Evolutionary conservation across 2,888 invertebrate genomes (phyloP).

Genomic region (Drosophila prostipennis): DNA sequence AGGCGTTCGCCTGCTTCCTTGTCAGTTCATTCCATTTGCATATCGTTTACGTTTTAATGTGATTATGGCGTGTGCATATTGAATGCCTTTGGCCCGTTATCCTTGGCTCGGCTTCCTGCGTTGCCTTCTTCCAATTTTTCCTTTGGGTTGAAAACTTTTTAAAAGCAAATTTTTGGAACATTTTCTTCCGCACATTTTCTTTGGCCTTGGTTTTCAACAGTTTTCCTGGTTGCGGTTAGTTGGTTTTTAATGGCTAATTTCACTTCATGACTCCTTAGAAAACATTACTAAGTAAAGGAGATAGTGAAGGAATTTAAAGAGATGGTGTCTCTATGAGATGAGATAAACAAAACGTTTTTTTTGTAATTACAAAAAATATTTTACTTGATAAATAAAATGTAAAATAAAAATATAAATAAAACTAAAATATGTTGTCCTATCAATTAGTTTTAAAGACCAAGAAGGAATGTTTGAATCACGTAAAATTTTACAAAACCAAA

Average conservation of each 20-base stretch:
- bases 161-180: constrained; percentile 53
- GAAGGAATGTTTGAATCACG: no score
- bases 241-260: constrained; percentile 50
- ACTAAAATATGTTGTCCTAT: no score
- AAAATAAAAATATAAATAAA: no score
- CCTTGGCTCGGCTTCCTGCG: constrained; percentile 8
- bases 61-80: constrained; percentile 80
- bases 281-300: constrained; percentile 27
- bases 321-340: no score
- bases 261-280: constrained; percentile 19
- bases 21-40: constrained; percentile 79
- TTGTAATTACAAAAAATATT: no score
- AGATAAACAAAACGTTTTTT: no score
- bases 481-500: no score
- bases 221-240: constrained; percentile 49
- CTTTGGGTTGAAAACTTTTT: constrained; percentile 55
- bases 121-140: constrained; percentile 11
- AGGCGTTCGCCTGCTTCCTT: constrained; percentile 58
- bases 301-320: background rate
- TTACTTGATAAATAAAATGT: no score
- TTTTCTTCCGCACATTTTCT: constrained; percentile 36
- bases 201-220: constrained; percentile 6
- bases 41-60: constrained; percentile 80
- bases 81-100: constrained; percentile 60
- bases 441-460: no score